Percentiles rank a stretch among this genome's conserved stretches.
Conservation (phyloP, 2,888 invertebrate species). For the Acanthoscelides obtectus region DNA sequence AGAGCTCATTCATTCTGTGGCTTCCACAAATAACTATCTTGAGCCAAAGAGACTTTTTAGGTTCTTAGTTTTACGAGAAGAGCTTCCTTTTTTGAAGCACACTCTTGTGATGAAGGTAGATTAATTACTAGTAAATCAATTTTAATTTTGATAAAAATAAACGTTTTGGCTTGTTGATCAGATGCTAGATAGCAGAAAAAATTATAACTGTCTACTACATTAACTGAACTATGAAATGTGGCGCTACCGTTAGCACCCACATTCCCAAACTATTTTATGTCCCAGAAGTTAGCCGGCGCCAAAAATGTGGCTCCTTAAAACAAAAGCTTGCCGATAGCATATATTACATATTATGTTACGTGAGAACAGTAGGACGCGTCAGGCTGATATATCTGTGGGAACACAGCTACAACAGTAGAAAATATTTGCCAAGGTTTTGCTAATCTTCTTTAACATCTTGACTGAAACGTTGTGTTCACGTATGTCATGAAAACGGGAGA, state of each 20-base stretch:
- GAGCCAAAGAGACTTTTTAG: too few species aligned
- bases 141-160: too few species aligned
- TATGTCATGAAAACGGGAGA: background rate
- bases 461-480: background rate
- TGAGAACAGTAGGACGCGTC: background rate
- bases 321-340: background rate
- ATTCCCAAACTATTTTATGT: background rate
- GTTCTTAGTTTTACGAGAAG: too few species aligned
- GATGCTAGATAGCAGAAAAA: too few species aligned
- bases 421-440: background rate
- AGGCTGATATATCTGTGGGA: background rate
- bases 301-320: background rate
- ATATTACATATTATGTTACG: background rate
- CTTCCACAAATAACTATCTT: too few species aligned
- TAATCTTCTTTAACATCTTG: background rate
- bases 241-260: background rate
- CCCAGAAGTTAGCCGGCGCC: background rate
- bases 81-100: too few species aligned
- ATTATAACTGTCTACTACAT: too few species aligned
- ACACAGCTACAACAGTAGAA: background rate
- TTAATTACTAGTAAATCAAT: too few species aligned
- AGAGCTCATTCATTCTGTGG: too few species aligned
- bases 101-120: too few species aligned
- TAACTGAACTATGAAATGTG: background rate
- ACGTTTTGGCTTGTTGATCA: too few species aligned